A percentile compares a stretch with the other conserved stretches of the same genome.
These are phyloP conservation scores for Diaphora mendica DNA, from an alignment of 2,888 invertebrate genomes.

Conservation along the genomic window DNA sequence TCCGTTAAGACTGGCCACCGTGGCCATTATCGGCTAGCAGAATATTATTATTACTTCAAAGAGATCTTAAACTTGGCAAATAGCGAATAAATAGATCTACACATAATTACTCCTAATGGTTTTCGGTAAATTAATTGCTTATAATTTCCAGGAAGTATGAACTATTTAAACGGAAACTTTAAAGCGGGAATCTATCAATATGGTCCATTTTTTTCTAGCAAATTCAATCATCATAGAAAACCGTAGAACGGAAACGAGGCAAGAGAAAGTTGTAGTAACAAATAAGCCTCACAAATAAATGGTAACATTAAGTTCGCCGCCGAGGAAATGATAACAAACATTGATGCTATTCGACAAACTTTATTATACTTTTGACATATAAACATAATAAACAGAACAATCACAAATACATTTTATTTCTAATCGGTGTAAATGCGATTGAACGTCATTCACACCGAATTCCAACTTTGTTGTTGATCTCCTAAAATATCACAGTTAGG, in stretches of 20 bases:
- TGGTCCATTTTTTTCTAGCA: not conserved
- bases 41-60: no score
- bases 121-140: not conserved
- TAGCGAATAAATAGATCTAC: not conserved
- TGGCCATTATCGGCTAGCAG: no score
- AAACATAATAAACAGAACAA: conserved; percentile 27
- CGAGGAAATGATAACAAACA: conserved; percentile 11
- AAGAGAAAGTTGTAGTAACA: not conserved
- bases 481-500: conserved; percentile 60
- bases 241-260: not conserved
- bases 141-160: not conserved
- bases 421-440: not conserved
- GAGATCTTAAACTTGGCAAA: not conserved
- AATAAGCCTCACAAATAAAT: not conserved
- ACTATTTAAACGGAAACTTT: not conserved
- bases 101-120: not conserved
- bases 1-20: no score
- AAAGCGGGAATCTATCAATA: not conserved
- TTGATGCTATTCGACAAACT: conserved; percentile 44
- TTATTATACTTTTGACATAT: conserved; percentile 53
- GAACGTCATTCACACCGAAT: not conserved
- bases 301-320: not conserved
- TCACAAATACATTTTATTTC: not conserved
- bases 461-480: conserved; percentile 1
- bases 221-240: not conserved